Evolutionary conservation across 2,797 vertebrate species (phyloP), one percentile per base, ranked within the genome.

Genomic region (Vespertilio murinus): DNA sequence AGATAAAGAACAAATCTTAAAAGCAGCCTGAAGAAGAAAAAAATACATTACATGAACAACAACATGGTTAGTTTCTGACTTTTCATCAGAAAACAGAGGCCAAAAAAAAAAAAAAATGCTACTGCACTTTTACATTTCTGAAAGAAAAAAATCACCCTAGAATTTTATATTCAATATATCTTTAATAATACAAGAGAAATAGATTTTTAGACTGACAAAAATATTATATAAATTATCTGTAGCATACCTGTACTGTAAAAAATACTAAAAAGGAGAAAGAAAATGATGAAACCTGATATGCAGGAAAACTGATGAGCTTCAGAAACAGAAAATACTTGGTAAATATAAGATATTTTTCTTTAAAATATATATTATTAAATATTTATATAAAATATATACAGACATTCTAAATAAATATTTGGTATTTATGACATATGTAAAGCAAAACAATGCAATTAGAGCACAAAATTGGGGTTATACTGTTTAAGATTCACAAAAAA

Each of bases 371-470:
- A 74, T 30, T 61, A 80, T 40, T 61, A 59, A 40, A 61, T 80
- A 42, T 52, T 52, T 59, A 79, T 61, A 42, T 42, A 18, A 47
- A 74, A 47, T 17, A 75, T 52, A 75, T 64, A 81, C 20, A 81
- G 28, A 73, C 45, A 82, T 71, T 71, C 65, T 89, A 80, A 88
- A 20, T 42, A 89, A 94, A 73, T 45, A 80, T 80, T 88, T 91
- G 30, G 40, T 33, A 23, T 14, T 95, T 75, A 40, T 40, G 88
- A 38, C 9, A 75, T 61, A 61, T 33, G 0, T 54, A n/a, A 85
- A 61, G 10, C 52, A 85, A 85, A 78, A 78, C 77, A 74, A 85
- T 54, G 1, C 16, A 88, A 77, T 56, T 65, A 28, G 17, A 85
- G 8, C 20, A 67, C 25, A 81, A 85, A 91, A 56, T 42, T 79